Conservation (phyloP, 2,113 vertebrate genomes). For the Taxidea taxus region DNA sequence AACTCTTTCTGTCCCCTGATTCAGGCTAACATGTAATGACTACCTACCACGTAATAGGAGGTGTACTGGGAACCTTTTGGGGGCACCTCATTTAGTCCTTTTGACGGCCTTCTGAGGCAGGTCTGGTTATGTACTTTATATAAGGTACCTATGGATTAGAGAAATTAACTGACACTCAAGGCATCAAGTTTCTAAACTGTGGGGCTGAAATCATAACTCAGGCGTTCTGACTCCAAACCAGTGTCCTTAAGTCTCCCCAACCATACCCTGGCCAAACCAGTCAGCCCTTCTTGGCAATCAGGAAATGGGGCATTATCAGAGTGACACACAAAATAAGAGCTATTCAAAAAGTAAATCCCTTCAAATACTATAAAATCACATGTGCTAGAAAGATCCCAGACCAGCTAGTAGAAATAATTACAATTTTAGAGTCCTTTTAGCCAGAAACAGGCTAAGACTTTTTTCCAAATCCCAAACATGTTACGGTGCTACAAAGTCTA, state of each 20-base stretch:
- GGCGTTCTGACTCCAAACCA: neutral
- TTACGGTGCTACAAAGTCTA: neutral
- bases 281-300: neutral
- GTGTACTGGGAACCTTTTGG: neutral
- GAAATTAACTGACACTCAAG: neutral
- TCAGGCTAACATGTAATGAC: neutral
- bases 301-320: neutral
- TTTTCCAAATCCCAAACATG: neutral
- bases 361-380: neutral
- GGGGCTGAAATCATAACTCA: neutral
- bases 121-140: neutral
- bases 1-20: neutral
- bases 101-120: neutral
- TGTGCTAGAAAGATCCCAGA: neutral
- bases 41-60: neutral
- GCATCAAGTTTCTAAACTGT: neutral
- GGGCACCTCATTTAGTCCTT: neutral
- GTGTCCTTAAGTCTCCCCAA: neutral
- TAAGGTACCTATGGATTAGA: neutral
- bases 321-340: neutral
- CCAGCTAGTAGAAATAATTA: neutral
- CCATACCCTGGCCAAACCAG: neutral
- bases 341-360: neutral
- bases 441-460: neutral
- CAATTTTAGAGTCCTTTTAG: neutral